These are phyloP conservation scores for Pogonocherus hispidulus DNA, from an alignment of 2,888 invertebrate genomes.

Conservation along the genomic window DNA sequence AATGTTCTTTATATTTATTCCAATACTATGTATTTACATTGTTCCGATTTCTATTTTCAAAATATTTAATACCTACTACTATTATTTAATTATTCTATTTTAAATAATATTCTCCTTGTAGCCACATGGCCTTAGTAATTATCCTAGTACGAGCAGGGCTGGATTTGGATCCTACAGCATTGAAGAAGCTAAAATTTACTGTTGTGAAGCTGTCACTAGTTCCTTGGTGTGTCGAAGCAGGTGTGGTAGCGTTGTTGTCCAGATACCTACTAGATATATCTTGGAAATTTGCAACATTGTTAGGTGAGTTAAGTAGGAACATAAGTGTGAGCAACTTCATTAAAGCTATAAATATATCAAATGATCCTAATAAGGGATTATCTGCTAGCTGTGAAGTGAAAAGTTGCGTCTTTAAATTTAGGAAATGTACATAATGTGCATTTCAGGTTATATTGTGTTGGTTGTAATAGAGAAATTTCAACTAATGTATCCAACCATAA, in stretches of 20 bases:
- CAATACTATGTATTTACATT: no score
- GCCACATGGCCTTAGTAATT: constrained; percentile 91
- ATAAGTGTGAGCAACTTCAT: neutral
- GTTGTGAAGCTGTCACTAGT: constrained; percentile 87
- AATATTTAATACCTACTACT: no score
- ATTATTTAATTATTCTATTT: no score
- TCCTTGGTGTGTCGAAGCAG: constrained; percentile 88
- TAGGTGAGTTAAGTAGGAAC: constrained; percentile 70
- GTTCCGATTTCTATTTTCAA: no score
- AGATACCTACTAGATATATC: constrained; percentile 84
- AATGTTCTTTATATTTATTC: no score
- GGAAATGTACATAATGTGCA: no score
- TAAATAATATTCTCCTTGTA: constrained; percentile 65
- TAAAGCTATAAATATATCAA: neutral
- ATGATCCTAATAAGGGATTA: neutral
- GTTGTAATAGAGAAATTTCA: no score
- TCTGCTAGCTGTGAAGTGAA: no score
- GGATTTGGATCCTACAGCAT: constrained; percentile 89
- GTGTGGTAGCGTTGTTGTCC: constrained; percentile 77
- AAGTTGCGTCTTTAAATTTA: no score
- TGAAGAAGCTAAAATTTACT: constrained; percentile 85
- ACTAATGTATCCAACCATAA: no score
- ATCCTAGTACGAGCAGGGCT: constrained; percentile 93
- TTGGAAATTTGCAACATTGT: constrained; percentile 86
- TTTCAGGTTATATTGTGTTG: no score